Evolutionary conservation across 2,113 vertebrate species (phyloP), one percentile per base, ranked within the genome.

Genomic region (Corydoras sp.): DNA sequence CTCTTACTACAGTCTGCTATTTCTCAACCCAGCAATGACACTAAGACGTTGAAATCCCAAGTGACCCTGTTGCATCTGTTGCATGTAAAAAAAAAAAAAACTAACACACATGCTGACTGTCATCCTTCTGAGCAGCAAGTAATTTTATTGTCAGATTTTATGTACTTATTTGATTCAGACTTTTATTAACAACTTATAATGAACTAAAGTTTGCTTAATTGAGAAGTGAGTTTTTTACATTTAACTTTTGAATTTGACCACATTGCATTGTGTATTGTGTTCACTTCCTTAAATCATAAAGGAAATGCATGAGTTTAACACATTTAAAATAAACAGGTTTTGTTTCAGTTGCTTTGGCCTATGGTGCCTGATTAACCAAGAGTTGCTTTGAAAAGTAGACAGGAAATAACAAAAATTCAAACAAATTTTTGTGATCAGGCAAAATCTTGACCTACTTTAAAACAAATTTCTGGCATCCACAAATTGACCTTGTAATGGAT

Each of bases 251-350:
- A 15, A 49, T 58, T 68, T n/a, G 14, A 68, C 49, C 64, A 67
- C 58, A 35, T 43, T 35, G 11, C 14, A 73, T 49, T 13, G 10
- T 51, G 35, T 8, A 18, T 13, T 50, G n/a, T 73, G 31, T 35
- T 68, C 58, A 73, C 58, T 73, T 73, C 72, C 64, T 53, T 58
- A 61, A 60, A 67, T 58, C 4, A 4, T 67, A n/a, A 64, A 67
- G 72, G 72, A 73, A 67, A 73, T 67, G 58, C 49, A 12, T 73
- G 58, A 7, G 49, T 30, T 62, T 43, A 53, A 60, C 32, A 29
- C 65, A 59, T 18, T 65, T 12, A 3, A 58, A 43, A n/a, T 15
- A 24, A n/a, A 10, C 13, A 48, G 15, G 43, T 14, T 10, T 9
- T 29, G 29, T 35, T 58, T 73, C 63, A 54, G 12, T 43, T 2